Conservation (phyloP, 2,113 vertebrate species). For the Mola mola region DNA sequence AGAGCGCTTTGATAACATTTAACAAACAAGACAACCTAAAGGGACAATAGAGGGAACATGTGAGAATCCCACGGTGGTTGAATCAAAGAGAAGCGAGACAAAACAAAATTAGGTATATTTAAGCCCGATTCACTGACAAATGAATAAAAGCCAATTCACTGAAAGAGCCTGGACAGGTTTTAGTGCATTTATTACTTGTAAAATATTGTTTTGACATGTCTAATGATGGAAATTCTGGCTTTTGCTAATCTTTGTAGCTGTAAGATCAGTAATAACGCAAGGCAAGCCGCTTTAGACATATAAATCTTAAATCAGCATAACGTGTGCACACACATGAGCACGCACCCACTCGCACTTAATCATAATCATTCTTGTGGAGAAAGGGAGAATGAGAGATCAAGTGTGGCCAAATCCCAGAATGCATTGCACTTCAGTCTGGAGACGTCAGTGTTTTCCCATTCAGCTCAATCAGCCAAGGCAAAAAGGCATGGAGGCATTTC, state of each 20-base stretch:
- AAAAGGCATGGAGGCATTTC: constrained; percentile 27
- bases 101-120: background rate
- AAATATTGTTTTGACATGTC: background rate
- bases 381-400: constrained; percentile 64
- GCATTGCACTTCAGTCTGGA: constrained; percentile 62
- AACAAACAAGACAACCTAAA: constrained; percentile 38
- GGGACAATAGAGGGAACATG: constrained; percentile 2
- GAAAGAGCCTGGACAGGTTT: background rate
- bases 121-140: background rate
- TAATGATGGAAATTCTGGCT: background rate
- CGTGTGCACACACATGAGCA: constrained; percentile 15
- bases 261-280: constrained; percentile 31
- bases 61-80: background rate
- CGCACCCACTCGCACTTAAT: constrained; percentile 48
- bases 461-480: constrained; percentile 71
- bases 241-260: constrained; percentile 21
- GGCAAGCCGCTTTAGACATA: constrained; percentile 34
- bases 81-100: background rate
- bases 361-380: constrained; percentile 62
- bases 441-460: too few species aligned
- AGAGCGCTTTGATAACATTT: constrained; percentile 36
- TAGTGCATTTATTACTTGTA: background rate
- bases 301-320: constrained; percentile 40
- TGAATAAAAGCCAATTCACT: background rate
- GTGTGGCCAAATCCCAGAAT: constrained; percentile 73